Conservation (phyloP, 2,888 invertebrate genomes). For the Yponomeuta malinellus region DNA sequence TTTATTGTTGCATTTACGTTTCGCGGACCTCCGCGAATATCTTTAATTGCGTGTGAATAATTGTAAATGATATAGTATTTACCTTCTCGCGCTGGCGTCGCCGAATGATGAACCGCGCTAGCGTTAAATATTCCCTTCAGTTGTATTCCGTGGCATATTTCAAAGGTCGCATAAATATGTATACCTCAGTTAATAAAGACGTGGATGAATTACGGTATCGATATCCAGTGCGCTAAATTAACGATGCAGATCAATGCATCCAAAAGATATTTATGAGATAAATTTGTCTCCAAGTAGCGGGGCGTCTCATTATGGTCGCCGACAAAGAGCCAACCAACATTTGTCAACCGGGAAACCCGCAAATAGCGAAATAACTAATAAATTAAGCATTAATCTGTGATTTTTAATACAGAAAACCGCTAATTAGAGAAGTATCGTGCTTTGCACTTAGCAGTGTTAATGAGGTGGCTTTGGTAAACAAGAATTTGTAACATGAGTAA, state of each 20-base stretch:
- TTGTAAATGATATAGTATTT: constrained; percentile 10
- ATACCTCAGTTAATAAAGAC: constrained; percentile 55
- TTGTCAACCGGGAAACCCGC: constrained; percentile 60
- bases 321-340: constrained; percentile 60
- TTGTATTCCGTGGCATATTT: constrained; percentile 11
- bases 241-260: constrained; percentile 62
- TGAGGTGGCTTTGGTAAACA: constrained; percentile 1
- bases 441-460: constrained; percentile 15
- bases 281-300: constrained; percentile 62
- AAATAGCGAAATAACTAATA: constrained; percentile 57
- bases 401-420: constrained; percentile 6
- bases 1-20: constrained; percentile 28
- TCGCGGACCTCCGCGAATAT: constrained; percentile 15
- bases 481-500: not conserved
- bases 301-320: constrained; percentile 63
- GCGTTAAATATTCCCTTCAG: constrained; percentile 3
- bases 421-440: constrained; percentile 7
- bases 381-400: constrained; percentile 31
- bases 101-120: constrained; percentile 7
- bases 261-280: constrained; percentile 64
- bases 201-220: constrained; percentile 61
- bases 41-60: constrained; percentile 17
- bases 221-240: constrained; percentile 60
- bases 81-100: not conserved
- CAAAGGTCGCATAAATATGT: constrained; percentile 25